These are phyloP conservation scores for Luehdorfia chinensis DNA, from an alignment of 1,140 invertebrate species.

Conservation along the genomic window DNA sequence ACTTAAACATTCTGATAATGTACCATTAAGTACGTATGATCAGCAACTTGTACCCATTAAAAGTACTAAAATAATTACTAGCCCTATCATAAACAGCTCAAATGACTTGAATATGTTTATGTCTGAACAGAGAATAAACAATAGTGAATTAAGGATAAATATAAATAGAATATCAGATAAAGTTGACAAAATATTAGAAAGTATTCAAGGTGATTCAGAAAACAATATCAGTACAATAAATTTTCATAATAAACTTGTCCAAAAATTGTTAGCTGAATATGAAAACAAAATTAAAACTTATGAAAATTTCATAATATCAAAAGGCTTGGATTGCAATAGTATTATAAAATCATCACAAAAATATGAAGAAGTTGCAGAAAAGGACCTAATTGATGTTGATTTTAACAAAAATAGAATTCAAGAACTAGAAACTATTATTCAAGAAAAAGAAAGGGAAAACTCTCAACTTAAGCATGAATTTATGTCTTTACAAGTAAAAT, in stretches of 20 bases:
- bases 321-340: constrained; percentile 30
- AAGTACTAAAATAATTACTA: constrained; percentile 24
- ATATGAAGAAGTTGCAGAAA: constrained; percentile 21
- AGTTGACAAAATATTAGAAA: constrained; percentile 46
- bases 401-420: constrained; percentile 20
- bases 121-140: constrained; percentile 61
- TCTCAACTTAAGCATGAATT: background rate
- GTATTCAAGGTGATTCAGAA: constrained; percentile 31
- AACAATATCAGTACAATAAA: constrained; percentile 23
- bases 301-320: constrained; percentile 45
- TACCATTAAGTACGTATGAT: constrained; percentile 24
- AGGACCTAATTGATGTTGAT: constrained; percentile 8
- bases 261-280: constrained; percentile 58
- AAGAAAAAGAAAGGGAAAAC: background rate
- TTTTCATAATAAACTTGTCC: constrained; percentile 43
- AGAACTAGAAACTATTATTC: constrained; percentile 14
- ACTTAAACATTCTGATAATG: constrained; percentile 18
- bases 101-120: constrained; percentile 46
- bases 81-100: constrained; percentile 11
- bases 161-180: constrained; percentile 56
- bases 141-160: constrained; percentile 63
- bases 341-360: constrained; percentile 22
- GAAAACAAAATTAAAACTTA: constrained; percentile 58
- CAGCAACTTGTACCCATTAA: constrained; percentile 37
- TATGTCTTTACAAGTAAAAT: constrained; percentile 4